Evolutionary conservation across 2,113 vertebrate species (phyloP).

Genomic region (Muntiacus muntjak): DNA sequence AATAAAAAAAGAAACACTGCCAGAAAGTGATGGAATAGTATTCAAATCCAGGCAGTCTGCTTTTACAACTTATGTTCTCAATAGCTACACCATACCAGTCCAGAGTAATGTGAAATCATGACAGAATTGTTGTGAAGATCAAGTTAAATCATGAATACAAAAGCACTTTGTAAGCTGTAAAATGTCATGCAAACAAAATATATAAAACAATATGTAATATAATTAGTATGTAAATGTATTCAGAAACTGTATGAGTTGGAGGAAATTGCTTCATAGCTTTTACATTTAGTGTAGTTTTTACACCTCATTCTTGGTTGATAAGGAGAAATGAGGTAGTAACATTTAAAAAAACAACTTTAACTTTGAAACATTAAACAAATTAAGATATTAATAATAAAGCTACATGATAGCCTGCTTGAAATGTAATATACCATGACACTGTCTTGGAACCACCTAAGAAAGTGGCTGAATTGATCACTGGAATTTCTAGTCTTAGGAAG

Average conservation of each 20-base stretch:
- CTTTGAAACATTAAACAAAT: neutral
- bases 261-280: constrained; percentile 21
- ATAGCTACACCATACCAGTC: neutral
- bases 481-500: neutral
- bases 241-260: neutral
- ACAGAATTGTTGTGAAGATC: neutral
- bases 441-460: constrained; percentile 21
- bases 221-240: neutral
- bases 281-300: neutral
- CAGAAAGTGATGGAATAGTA: neutral
- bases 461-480: neutral
- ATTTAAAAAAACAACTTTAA: neutral
- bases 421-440: neutral
- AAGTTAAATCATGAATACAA: constrained; percentile 1
- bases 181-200: neutral
- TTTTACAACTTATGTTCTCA: neutral
- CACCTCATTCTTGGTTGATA: neutral
- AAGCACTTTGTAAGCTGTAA: neutral
- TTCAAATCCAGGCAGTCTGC: neutral
- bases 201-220: neutral
- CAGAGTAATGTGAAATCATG: neutral
- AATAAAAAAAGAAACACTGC: neutral
- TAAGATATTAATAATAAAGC: constrained; percentile 2
- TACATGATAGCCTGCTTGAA: neutral
- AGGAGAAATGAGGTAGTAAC: neutral